Evolutionary conservation across 2,888 invertebrate genomes (phyloP), one percentile per base, ranked within the genome.

Genomic region (Ypsolopha sequella): DNA sequence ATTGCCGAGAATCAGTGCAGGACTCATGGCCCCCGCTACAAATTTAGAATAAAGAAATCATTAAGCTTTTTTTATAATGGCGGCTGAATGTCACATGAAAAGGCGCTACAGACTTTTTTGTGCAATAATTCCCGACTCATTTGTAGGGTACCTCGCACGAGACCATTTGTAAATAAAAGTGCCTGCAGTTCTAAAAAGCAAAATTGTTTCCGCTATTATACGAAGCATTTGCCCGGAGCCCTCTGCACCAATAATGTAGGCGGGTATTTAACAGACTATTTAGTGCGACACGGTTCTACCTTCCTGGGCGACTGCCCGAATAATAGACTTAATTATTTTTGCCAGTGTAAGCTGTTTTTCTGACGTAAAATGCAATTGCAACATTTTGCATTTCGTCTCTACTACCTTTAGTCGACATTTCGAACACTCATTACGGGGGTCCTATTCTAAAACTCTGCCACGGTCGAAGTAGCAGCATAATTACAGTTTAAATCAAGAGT

Each of bases 261-360:
- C 79, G 80, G 54, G 80, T 80, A 78, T 80, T 84, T 84, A 84
- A 76, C 76, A 74, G 76, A 75, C 74, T 80, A 82, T 85, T 85
- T 80, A 82, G 74, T 77, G 76, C 72, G 79, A 78, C 80, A 78
- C 77, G 76, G 70, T 77, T 67, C 72, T 76, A n/a, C 24, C n/a
- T 10, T 24, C 24, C 76, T 70, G 72, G 68, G 68, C 74, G 74
- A 79, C 79, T 80, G 39, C 49, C n/a, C 70, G 65, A 73, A 80
- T 84, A 82, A 84, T 82, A 78, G 80, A 81, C 84, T 82, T 85
- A 84, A 84, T 84, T 84, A 84, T 85, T 85, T 84, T 82, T 80
- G 82, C 81, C 73, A 74, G 78, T 80, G 80, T 79, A 80, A 82
- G 82, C 82, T 82, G 80, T 84, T 84, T 82, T 80, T 82, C 80